A percentile compares a stretch with the other conserved stretches of the same genome.
Evolutionary conservation across 2,113 vertebrate genomes (phyloP).

Genomic region (Nycticorax nycticorax): DNA sequence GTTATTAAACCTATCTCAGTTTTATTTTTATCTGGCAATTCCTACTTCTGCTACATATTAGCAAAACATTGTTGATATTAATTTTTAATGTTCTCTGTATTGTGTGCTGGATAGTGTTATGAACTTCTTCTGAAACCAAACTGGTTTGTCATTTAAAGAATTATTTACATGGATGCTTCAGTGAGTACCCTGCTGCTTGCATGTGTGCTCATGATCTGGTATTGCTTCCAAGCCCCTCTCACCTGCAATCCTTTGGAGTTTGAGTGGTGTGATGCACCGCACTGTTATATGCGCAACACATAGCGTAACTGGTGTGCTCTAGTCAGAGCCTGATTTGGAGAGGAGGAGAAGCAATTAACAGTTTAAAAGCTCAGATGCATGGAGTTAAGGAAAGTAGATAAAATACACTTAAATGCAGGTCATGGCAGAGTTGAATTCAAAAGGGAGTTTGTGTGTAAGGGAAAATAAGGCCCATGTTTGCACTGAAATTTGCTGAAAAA

Average conservation of each 20-base stretch:
- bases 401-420: not conserved
- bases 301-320: not conserved
- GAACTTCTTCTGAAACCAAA: not conserved
- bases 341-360: not conserved
- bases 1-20: not conserved
- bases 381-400: not conserved
- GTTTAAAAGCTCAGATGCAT: not conserved
- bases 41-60: not conserved
- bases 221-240: not conserved
- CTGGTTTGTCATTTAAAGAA: not conserved
- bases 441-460: not conserved
- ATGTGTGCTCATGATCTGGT: fast-evolving
- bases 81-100: not conserved
- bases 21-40: not conserved
- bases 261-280: fast-evolving
- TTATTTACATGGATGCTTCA: not conserved
- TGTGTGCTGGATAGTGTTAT: not conserved
- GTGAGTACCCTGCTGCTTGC: not conserved
- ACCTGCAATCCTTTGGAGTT: not conserved
- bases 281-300: not conserved
- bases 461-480: not conserved
- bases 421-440: not conserved
- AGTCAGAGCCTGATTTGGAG: not conserved
- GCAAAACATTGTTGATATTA: not conserved
- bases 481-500: not conserved